Conservation (phyloP, 1,140 invertebrate species). For the Zophobas atratus region DNA sequence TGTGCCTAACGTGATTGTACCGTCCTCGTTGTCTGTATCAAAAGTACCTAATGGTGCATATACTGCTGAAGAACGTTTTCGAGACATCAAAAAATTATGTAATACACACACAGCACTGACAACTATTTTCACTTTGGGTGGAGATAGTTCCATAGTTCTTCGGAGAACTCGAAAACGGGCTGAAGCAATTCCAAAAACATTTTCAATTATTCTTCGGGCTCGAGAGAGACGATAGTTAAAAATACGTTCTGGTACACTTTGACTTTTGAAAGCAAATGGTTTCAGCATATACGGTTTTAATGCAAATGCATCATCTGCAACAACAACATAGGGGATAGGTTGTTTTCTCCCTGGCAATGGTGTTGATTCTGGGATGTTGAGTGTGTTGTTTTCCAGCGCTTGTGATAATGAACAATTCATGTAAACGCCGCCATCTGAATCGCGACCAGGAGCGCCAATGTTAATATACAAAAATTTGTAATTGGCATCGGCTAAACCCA, state of each 20-base stretch:
- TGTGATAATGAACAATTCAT: constrained; percentile 42
- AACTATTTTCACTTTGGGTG: constrained; percentile 47
- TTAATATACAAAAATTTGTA: constrained; percentile 62
- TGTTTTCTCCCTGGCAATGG: constrained; percentile 49
- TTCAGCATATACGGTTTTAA: constrained; percentile 54
- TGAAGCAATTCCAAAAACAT: constrained; percentile 61
- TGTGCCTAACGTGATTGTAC: constrained; percentile 14
- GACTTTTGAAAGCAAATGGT: constrained; percentile 49
- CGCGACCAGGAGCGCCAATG: constrained; percentile 63
- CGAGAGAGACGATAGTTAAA: constrained; percentile 68
- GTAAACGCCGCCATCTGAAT: constrained; percentile 65
- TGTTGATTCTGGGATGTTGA: constrained; percentile 43
- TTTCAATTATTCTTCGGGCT: constrained; percentile 68
- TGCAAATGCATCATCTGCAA: constrained; percentile 58
- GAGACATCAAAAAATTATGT: constrained; percentile 51
- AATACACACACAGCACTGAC: constrained; percentile 49
- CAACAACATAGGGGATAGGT: constrained; percentile 54
- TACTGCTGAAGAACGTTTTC: constrained; percentile 25
- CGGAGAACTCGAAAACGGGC: constrained; percentile 63
- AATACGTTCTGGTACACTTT: constrained; percentile 48
- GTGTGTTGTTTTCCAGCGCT: constrained; percentile 38
- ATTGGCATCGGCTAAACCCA: constrained; percentile 65
- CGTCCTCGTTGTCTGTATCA: constrained; percentile 44
- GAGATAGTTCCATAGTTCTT: constrained; percentile 46
- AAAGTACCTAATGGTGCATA: constrained; percentile 48